Evolutionary conservation across 1,140 invertebrate genomes (phyloP).

Genomic region (Triops cancriformis): DNA sequence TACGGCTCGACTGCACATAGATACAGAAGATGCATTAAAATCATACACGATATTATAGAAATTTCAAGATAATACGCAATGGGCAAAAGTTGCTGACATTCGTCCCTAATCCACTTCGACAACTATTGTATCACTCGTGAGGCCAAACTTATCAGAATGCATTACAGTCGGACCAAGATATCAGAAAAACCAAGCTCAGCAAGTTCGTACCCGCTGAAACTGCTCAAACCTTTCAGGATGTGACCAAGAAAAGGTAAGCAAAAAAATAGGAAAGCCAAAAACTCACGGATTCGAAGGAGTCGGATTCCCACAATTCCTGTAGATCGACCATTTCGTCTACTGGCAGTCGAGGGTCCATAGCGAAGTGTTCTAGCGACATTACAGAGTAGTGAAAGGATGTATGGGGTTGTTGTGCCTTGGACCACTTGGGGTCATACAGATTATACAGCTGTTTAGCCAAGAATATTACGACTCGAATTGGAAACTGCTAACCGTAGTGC

Average conservation of each 20-base stretch:
- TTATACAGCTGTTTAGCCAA: background rate
- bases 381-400: background rate
- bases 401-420: background rate
- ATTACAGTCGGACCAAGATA: no score
- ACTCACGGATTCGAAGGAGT: slow-evolving; percentile 61
- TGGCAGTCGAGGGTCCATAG: slow-evolving; percentile 14
- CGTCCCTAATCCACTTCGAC: no score
- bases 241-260: no score
- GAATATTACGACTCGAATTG: background rate
- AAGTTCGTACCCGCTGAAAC: background rate
- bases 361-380: background rate
- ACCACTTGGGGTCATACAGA: no score
- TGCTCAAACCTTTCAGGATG: slow-evolving; percentile 49
- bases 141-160: no score
- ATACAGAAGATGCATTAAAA: no score
- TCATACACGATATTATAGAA: no score
- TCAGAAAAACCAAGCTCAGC: no score
- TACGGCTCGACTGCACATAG: no score
- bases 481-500: background rate
- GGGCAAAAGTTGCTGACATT: no score
- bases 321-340: slow-evolving; percentile 43
- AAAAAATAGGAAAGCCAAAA: slow-evolving; percentile 36
- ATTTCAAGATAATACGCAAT: no score
- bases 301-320: slow-evolving; percentile 64
- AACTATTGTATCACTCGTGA: no score